Percentiles rank a stretch among this genome's conserved stretches.
Conservation (phyloP, 2,888 invertebrate species). For the Andrena dorsata region DNA sequence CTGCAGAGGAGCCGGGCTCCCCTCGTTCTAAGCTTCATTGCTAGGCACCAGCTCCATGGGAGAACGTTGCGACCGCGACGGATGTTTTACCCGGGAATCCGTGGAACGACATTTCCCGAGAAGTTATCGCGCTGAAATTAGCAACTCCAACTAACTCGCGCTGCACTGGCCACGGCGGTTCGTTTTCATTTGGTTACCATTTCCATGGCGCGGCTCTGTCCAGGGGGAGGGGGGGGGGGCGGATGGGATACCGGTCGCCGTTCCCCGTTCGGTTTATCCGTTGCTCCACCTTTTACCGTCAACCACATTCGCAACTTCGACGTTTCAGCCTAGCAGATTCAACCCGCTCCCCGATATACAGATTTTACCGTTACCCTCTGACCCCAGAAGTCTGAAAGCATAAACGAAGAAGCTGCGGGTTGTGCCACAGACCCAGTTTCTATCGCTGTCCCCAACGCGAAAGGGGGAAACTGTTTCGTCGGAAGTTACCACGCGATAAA, state of each 20-base stretch:
- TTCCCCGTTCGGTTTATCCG: not conserved
- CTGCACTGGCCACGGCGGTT: not conserved
- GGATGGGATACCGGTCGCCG: slow-evolving; percentile 9
- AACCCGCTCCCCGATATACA: no score
- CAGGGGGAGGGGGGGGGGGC: no score
- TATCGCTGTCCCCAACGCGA: not conserved
- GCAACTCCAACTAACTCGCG: slow-evolving; percentile 24
- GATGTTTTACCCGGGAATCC: slow-evolving; percentile 32
- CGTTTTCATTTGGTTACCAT: slow-evolving; percentile 18
- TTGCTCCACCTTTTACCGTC: not conserved
- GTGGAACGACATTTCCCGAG: slow-evolving; percentile 23
- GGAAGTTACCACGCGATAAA: not conserved
- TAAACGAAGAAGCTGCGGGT: not conserved
- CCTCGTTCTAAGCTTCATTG: slow-evolving; percentile 30
- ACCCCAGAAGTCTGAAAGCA: not conserved
- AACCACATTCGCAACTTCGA: not conserved
- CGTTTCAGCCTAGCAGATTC: not conserved
- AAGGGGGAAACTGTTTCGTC: not conserved
- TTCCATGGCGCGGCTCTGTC: not conserved
- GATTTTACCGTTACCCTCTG: no score
- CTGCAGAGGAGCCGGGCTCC: not conserved
- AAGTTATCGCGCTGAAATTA: slow-evolving; percentile 47
- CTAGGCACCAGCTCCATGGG: slow-evolving; percentile 28
- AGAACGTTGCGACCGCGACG: not conserved
- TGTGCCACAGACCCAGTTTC: not conserved